Base-by-base conservation (phyloP, 2,888 invertebrate genomes). In the Incurvaria masculella region DNA sequence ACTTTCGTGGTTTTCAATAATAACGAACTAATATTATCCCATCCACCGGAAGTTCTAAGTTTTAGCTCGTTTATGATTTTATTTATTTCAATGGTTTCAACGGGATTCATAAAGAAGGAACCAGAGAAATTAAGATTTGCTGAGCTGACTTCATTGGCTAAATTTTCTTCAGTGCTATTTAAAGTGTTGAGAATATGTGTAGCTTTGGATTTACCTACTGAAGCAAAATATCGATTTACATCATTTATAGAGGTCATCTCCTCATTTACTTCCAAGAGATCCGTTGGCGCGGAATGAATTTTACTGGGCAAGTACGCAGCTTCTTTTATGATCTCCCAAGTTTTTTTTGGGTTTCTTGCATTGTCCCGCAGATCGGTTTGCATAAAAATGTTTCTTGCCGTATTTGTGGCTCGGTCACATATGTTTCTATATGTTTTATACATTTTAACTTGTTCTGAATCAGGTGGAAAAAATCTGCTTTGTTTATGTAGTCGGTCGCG, bases 381-480 rank as follows among this genome's bases (percentile, higher is more conserved):
- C 43, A 17, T n/a, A 23, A 20, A 26, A 21, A 43, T n/a, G 21
- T 43, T 23, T 43, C 26, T 23, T 16, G 17, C 23, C 21, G 26
- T 16, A 23, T 20, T 43, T n/a, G 23, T 43, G 26, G 26, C 23
- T 23, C 33, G 27, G 19, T 27, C 20, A 33, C 44, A 44, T 16
- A 33, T 18, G 33, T 44, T 44, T 18, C 44, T 44, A 33, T 44
- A 44, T 18, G 16, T 21, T 20, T 44, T 44, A 44, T 44, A 44
- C n/a, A 19, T 23, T 23, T 19, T 44, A 18, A 33, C 33, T 44
- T 33, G 20, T 11, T 33, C 33, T 16, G 33, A 14, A 11, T 44
- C 44, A 44, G 27, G 18, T 18, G 21, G 21, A 11, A 33, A 8
- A 33, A 33, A 33, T 23, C 33, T 44, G 19, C 8, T 11, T 23